A percentile compares a stretch with the other conserved stretches of the same genome.
Conservation (phyloP, 2,113 vertebrate genomes). For the Oryzias curvinotus region DNA sequence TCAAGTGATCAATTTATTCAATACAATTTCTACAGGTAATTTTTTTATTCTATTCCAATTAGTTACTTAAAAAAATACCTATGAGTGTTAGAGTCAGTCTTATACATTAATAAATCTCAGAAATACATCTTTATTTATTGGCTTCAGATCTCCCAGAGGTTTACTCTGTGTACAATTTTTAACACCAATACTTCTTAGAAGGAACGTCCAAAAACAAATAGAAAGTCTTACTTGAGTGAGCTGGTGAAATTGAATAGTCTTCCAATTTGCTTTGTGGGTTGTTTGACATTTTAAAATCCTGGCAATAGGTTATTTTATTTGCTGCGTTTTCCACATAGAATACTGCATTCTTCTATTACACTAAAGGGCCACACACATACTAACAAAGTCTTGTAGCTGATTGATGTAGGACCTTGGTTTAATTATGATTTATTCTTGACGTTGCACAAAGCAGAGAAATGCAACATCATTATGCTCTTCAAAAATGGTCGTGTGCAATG, state of each 20-base stretch:
- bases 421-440: slow-evolving; percentile 42
- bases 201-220: slow-evolving; percentile 48
- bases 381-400: neutral
- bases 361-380: neutral
- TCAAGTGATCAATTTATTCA: slow-evolving; percentile 34
- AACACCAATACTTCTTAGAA: slow-evolving; percentile 8
- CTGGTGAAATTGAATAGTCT: slow-evolving; percentile 56
- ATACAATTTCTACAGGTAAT: neutral
- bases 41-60: too few relatives aligned
- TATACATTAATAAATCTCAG: too few relatives aligned
- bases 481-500: slow-evolving; percentile 34
- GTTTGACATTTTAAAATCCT: slow-evolving; percentile 70
- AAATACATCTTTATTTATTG: too few relatives aligned
- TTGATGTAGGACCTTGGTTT: neutral
- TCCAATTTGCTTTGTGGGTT: slow-evolving; percentile 63
- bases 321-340: slow-evolving; percentile 14
- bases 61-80: too few relatives aligned
- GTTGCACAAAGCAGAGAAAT: slow-evolving; percentile 23
- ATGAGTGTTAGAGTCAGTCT: neutral
- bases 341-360: neutral
- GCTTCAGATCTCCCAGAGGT: too few relatives aligned
- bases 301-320: slow-evolving; percentile 11
- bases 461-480: slow-evolving; percentile 34
- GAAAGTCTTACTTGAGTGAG: slow-evolving; percentile 67
- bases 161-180: neutral